phyloP scores from a whole-genome alignment of 2,797 vertebrate species.

The Sebastes reedi region DNA sequence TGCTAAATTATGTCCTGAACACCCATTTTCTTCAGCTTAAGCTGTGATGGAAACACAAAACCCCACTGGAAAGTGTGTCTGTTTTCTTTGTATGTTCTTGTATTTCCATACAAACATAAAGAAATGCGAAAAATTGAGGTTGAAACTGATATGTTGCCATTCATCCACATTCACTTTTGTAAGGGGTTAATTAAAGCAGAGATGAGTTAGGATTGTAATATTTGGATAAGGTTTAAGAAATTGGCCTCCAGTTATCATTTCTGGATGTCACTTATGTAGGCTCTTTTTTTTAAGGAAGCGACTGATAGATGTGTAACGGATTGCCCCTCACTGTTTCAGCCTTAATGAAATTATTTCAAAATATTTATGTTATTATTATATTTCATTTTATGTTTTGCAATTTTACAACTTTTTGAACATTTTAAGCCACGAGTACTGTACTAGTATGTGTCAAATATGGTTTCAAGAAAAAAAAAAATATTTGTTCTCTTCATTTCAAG shows the following conservation, averaged over 20 bases:
- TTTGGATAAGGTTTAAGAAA: not conserved
- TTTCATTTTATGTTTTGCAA: not conserved
- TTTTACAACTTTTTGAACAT: not conserved
- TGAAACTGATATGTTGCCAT: not conserved
- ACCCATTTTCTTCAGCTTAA: not conserved
- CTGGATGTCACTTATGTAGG: not conserved
- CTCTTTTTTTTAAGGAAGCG: not conserved
- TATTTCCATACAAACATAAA: not conserved
- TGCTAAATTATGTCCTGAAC: accelerated
- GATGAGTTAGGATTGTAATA: not conserved
- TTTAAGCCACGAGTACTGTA: not conserved
- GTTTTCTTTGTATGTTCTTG: slow-evolving; percentile 10
- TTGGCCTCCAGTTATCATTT: not conserved
- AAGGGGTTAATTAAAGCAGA: not conserved
- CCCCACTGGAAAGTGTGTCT: slow-evolving; percentile 38
- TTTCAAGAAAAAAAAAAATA: not conserved
- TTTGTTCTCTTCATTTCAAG: too few relatives aligned
- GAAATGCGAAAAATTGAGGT: not conserved
- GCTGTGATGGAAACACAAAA: slow-evolving; percentile 37
- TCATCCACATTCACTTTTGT: not conserved
- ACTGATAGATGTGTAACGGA: not conserved
- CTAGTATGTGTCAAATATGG: not conserved
- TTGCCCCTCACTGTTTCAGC: not conserved
- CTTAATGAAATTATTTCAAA: not conserved
- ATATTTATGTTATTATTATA: not conserved